Evolutionary conservation across 1,140 invertebrate genomes (phyloP).

Genomic region (Daktulosphaira vitifoliae): DNA sequence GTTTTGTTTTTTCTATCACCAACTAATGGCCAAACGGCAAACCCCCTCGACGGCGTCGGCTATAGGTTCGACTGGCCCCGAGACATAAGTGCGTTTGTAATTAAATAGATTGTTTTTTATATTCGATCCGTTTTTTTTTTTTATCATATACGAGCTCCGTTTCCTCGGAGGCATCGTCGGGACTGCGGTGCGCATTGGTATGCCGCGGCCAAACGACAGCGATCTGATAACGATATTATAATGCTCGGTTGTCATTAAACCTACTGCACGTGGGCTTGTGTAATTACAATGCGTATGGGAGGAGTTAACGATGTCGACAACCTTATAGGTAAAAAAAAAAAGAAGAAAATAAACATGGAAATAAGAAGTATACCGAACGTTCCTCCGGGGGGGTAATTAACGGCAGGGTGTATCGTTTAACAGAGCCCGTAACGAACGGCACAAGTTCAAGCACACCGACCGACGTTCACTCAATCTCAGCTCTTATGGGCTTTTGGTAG

Average conservation of each 20-base stretch:
- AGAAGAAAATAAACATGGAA: constrained; percentile 12
- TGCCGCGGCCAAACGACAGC: constrained; percentile 27
- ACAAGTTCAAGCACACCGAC: too few species aligned
- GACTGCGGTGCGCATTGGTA: not conserved
- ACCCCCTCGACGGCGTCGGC: too few species aligned
- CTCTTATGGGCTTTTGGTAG: too few species aligned
- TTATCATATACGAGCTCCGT: constrained; percentile 7
- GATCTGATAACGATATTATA: constrained; percentile 32
- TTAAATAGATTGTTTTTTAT: constrained; percentile 17
- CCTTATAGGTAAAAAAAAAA: constrained; percentile 20
- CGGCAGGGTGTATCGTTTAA: too few species aligned
- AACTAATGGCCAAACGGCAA: too few species aligned
- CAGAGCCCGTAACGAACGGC: too few species aligned
- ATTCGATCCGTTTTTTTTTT: constrained; percentile 9
- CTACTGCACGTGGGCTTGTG: constrained; percentile 15
- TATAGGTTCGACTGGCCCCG: not conserved
- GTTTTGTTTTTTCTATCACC: too few species aligned
- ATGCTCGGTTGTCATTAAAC: constrained; percentile 31
- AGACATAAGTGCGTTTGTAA: constrained; percentile 17
- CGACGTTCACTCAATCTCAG: too few species aligned
- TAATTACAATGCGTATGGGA: constrained; percentile 28
- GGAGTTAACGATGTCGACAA: constrained; percentile 30
- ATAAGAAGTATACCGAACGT: not conserved
- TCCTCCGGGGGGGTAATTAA: not conserved
- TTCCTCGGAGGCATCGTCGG: constrained; percentile 28